Percentiles rank a stretch among this genome's conserved stretches.
phyloP scores from a whole-genome alignment of 1,140 invertebrate species.

The Lordiphosa collinella region DNA sequence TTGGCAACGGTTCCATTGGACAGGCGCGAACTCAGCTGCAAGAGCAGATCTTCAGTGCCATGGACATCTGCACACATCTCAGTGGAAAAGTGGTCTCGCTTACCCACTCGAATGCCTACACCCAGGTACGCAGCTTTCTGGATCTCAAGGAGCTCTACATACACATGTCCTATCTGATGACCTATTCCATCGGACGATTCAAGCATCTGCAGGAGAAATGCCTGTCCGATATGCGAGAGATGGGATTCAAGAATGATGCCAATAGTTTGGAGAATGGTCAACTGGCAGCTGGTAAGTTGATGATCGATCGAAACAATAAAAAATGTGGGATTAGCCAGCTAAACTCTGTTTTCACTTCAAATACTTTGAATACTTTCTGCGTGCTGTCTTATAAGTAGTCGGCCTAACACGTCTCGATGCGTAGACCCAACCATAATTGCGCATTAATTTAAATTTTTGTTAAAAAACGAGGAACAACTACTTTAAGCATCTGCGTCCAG shows the following conservation, averaged over 20 bases:
- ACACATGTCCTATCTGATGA: slow-evolving; percentile 77
- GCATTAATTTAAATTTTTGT: background rate
- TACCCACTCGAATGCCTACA: slow-evolving; percentile 78
- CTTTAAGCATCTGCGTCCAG: too few species aligned
- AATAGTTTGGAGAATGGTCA: slow-evolving; percentile 76
- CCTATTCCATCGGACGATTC: slow-evolving; percentile 76
- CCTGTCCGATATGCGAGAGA: slow-evolving; percentile 68
- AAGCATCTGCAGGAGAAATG: slow-evolving; percentile 77
- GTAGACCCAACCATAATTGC: too few species aligned
- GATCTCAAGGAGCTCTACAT: slow-evolving; percentile 78
- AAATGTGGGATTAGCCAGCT: too few species aligned
- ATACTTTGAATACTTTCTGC: too few species aligned
- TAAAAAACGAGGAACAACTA: background rate
- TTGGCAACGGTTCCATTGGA: slow-evolving; percentile 49
- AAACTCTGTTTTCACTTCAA: too few species aligned
- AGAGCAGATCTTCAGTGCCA: slow-evolving; percentile 71
- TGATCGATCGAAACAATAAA: too few species aligned
- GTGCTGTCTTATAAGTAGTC: too few species aligned
- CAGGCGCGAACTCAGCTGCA: slow-evolving; percentile 63
- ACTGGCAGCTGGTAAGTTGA: slow-evolving; percentile 69
- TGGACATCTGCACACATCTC: slow-evolving; percentile 78
- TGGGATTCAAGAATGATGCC: slow-evolving; percentile 75
- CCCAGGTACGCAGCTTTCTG: slow-evolving; percentile 54
- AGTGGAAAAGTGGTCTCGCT: slow-evolving; percentile 71
- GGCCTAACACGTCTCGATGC: too few species aligned